Conservation (phyloP, 1,140 invertebrate species). For the Penaeus indicus region DNA sequence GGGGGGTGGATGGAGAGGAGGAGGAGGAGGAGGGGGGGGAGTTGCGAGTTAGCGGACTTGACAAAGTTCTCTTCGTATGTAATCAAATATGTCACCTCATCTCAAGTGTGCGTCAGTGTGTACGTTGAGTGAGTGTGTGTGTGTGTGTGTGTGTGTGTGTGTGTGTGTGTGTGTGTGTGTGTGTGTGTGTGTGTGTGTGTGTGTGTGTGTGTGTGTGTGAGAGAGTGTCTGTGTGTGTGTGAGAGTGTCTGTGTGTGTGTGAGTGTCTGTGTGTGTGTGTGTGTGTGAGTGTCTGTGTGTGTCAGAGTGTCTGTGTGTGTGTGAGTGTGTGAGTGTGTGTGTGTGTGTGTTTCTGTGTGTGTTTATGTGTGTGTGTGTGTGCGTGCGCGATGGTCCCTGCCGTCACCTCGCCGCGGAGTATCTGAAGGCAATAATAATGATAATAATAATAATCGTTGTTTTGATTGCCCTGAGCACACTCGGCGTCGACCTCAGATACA, state of each 20-base stretch:
- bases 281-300: background rate
- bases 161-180: background rate
- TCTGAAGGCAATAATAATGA: too few species aligned
- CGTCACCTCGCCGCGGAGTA: too few species aligned
- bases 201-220: conserved; percentile 15
- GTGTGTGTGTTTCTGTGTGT: background rate
- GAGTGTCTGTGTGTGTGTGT: background rate
- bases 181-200: conserved; percentile 10
- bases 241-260: background rate
- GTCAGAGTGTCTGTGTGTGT: background rate
- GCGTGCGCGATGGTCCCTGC: background rate
- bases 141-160: background rate
- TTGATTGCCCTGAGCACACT: too few species aligned
- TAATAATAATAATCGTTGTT: too few species aligned
- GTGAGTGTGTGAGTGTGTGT: background rate
- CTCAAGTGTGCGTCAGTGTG: too few species aligned
- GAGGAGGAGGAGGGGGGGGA: background rate
- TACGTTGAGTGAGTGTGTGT: too few species aligned
- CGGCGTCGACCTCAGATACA: too few species aligned
- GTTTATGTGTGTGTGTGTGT: background rate
- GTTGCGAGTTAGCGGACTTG: too few species aligned
- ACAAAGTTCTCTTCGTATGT: too few species aligned
- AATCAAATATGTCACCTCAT: too few species aligned
- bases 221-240: background rate
- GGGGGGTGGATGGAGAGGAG: background rate